These are phyloP conservation scores for Labroides dimidiatus DNA, from an alignment of 2,797 vertebrate genomes.

Conservation along the genomic window DNA sequence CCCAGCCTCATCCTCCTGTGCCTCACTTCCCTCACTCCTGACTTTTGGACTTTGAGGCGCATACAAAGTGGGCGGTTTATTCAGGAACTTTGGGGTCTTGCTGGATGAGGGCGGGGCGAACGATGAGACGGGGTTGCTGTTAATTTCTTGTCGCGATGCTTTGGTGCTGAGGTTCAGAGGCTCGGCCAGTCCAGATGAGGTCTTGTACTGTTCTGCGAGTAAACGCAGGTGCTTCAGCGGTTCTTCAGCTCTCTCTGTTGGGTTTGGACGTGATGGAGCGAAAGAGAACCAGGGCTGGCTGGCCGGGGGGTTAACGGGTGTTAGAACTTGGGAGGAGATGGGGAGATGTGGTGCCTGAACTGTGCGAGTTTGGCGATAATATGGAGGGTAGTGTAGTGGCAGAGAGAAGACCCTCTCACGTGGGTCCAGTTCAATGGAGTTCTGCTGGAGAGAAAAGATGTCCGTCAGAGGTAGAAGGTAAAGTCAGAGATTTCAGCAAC, in stretches of 20 bases:
- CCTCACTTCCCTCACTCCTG: slow-evolving; percentile 43
- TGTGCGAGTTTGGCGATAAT: slow-evolving; percentile 33
- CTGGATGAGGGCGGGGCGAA: slow-evolving; percentile 67
- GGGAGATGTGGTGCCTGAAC: slow-evolving; percentile 54
- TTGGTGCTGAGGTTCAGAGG: slow-evolving; percentile 83
- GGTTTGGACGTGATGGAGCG: not conserved
- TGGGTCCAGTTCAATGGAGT: slow-evolving; percentile 39
- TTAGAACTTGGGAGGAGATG: slow-evolving; percentile 28
- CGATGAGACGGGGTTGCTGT: slow-evolving; percentile 69
- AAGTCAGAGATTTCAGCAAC: too few relatives aligned
- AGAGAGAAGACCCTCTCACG: slow-evolving; percentile 39
- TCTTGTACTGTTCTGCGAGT: slow-evolving; percentile 79
- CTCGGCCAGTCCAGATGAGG: slow-evolving; percentile 67
- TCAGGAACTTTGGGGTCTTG: slow-evolving; percentile 83
- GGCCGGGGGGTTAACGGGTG: slow-evolving; percentile 2
- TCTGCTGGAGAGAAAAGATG: slow-evolving; percentile 47
- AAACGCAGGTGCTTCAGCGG: slow-evolving; percentile 77
- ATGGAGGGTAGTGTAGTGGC: slow-evolving; percentile 52
- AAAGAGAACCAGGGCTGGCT: slow-evolving; percentile 21
- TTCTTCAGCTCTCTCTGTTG: slow-evolving; percentile 36
- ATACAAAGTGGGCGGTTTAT: slow-evolving; percentile 79
- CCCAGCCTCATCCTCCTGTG: slow-evolving; percentile 5
- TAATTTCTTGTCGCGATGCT: slow-evolving; percentile 18
- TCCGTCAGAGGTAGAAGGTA: not conserved
- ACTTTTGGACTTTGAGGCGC: not conserved